Evolutionary conservation across 35 echinoderm and acorn worm species (phyloP).

Genomic region (Apostichopus japonicus): DNA sequence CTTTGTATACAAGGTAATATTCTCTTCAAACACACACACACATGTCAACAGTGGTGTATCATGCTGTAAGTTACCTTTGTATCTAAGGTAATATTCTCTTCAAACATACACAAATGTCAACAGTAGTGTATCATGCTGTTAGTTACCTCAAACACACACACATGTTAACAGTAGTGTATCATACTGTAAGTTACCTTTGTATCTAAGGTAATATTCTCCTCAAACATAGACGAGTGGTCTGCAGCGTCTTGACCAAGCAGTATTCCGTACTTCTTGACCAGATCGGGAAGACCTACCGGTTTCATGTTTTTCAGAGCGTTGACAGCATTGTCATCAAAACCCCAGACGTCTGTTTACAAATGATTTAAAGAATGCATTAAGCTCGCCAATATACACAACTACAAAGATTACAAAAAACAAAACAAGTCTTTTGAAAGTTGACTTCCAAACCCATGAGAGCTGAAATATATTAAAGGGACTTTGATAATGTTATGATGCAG

Average conservation of each 20-base stretch:
- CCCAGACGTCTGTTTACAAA: conserved; percentile 73
- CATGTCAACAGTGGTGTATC: background rate
- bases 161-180: background rate
- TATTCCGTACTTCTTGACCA: conserved; percentile 95
- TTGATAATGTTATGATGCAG: no score
- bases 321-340: conserved; percentile 96
- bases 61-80: no score
- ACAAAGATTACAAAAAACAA: no score
- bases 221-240: conserved; percentile 41
- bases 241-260: conserved; percentile 64
- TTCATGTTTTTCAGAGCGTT: conserved; percentile 96
- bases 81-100: conserved; percentile 22
- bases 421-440: no score
- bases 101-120: conserved; percentile 14
- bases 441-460: no score
- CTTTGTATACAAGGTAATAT: background rate
- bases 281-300: conserved; percentile 76
- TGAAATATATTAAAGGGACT: no score
- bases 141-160: no score
- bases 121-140: background rate
- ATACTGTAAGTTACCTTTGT: no score
- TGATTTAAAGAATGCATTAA: background rate
- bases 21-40: conserved; percentile 57
- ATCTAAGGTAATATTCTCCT: conserved; percentile 21
- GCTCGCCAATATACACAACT: no score